A percentile compares a stretch with the other conserved stretches of the same genome.
phyloP scores from a whole-genome alignment of 1,140 invertebrate species.

The Drosophila cardini region DNA sequence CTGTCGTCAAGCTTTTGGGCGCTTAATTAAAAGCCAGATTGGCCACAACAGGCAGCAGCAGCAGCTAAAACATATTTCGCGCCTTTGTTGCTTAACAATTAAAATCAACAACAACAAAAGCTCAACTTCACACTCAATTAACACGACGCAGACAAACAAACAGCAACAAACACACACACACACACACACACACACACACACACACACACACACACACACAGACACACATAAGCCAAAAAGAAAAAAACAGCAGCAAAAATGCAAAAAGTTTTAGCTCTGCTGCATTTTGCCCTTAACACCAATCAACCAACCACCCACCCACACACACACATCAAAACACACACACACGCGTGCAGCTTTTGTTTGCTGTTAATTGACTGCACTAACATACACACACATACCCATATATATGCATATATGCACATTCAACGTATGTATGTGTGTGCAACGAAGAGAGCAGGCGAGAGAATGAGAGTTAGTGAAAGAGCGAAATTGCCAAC shows the following conservation, averaged over 20 bases:
- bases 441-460: not conserved
- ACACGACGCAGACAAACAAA: slow-evolving; percentile 72
- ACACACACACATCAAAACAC: slow-evolving; percentile 7
- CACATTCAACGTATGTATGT: slow-evolving; percentile 19
- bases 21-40: slow-evolving; percentile 75
- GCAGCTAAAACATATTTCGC: slow-evolving; percentile 80
- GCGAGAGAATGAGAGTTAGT: slow-evolving; percentile 3
- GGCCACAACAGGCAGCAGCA: slow-evolving; percentile 28
- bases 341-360: slow-evolving; percentile 53
- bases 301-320: slow-evolving; percentile 48
- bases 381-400: slow-evolving; percentile 50
- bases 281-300: slow-evolving; percentile 51
- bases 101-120: slow-evolving; percentile 77
- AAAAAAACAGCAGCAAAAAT: slow-evolving; percentile 43
- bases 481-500: slow-evolving; percentile 35
- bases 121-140: slow-evolving; percentile 82
- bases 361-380: slow-evolving; percentile 79
- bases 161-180: slow-evolving; percentile 32
- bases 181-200: slow-evolving; percentile 12
- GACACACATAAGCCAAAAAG: too few relatives aligned
- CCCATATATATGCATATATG: not conserved
- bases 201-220: slow-evolving; percentile 26
- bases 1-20: slow-evolving; percentile 45
- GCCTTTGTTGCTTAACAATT: slow-evolving; percentile 82
- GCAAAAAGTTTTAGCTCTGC: slow-evolving; percentile 60